Evolutionary conservation across 2,888 invertebrate genomes (phyloP).

Genomic region (Oscheius sp.): DNA sequence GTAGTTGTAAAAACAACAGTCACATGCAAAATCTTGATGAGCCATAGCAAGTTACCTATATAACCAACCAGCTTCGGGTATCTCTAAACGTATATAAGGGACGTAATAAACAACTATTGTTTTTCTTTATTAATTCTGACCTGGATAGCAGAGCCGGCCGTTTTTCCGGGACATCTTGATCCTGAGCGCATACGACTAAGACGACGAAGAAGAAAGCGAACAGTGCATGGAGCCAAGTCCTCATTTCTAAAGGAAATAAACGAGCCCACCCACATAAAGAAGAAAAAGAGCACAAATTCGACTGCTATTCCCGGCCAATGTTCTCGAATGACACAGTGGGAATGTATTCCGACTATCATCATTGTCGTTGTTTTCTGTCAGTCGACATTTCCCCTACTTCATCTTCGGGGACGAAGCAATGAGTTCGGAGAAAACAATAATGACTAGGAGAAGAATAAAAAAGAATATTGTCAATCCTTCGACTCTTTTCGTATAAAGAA

Average conservation of each 20-base stretch:
- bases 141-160: slow-evolving; percentile 29
- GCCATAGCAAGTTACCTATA: neutral
- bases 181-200: slow-evolving; percentile 15
- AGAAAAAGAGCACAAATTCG: neutral
- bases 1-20: neutral
- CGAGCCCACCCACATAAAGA: neutral
- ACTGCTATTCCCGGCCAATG: neutral
- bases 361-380: neutral
- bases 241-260: neutral
- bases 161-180: slow-evolving; percentile 28
- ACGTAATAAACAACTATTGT: neutral
- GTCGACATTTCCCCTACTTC: slow-evolving; percentile 3
- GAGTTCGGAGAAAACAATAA: neutral
- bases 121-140: slow-evolving; percentile 1
- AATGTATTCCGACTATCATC: neutral
- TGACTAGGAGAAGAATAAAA: neutral
- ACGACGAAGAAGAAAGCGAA: slow-evolving; percentile 8
- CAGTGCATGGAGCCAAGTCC: slow-evolving; percentile 27
- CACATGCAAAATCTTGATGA: neutral
- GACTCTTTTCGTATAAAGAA: neutral
- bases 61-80: slow-evolving; percentile 2
- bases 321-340: neutral
- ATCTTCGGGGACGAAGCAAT: neutral
- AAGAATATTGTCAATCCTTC: neutral
- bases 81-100: neutral